phyloP scores from a whole-genome alignment of 2,888 invertebrate genomes.

The Lutraria lutraria region DNA sequence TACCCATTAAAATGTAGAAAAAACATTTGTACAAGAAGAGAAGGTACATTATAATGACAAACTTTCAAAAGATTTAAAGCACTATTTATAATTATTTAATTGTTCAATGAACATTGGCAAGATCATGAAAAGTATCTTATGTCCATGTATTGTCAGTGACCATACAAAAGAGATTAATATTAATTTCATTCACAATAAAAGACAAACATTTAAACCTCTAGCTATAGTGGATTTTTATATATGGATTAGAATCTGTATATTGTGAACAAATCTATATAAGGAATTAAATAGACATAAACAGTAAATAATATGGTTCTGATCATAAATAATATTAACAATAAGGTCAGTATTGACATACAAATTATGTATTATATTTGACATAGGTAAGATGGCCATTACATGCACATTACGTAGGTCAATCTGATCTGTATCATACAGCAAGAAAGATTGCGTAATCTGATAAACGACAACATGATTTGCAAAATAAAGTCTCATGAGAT shows the following conservation, averaged over 20 bases:
- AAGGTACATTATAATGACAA: slow-evolving; percentile 28
- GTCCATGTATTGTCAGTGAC: slow-evolving; percentile 39
- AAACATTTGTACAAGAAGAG: slow-evolving; percentile 30
- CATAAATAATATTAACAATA: background rate
- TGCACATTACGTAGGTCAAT: background rate
- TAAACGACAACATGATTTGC: background rate
- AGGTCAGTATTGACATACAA: background rate
- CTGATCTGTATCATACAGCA: background rate
- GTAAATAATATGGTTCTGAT: slow-evolving; percentile 13
- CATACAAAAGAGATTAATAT: slow-evolving; percentile 27
- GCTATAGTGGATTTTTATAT: background rate
- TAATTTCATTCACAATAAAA: slow-evolving; percentile 18
- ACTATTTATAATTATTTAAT: slow-evolving; percentile 36
- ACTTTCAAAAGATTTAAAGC: slow-evolving; percentile 26
- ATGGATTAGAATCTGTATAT: slow-evolving; percentile 21
- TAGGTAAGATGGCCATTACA: background rate
- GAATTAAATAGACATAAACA: background rate
- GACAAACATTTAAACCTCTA: slow-evolving; percentile 23
- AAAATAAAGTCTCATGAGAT: background rate
- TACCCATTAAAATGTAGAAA: slow-evolving; percentile 36
- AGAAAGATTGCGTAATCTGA: background rate
- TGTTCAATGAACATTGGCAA: slow-evolving; percentile 33
- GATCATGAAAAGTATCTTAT: slow-evolving; percentile 38
- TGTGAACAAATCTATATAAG: background rate
- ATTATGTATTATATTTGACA: background rate